Conservation (phyloP, 1,140 invertebrate genomes). For the Leptinotarsa undecemlineata region DNA sequence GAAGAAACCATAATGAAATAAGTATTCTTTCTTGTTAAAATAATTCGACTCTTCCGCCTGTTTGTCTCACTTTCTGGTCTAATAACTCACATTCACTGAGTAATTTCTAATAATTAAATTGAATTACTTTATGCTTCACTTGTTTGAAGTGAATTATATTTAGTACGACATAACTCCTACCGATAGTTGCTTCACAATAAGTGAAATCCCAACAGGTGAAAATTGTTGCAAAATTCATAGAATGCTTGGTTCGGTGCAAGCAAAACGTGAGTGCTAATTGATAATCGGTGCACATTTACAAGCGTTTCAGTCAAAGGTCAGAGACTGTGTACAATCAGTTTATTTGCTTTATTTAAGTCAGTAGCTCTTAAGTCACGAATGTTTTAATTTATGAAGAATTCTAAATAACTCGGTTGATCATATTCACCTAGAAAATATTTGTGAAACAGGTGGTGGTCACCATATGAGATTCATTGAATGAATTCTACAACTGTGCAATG, state of each 20-base stretch:
- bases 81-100: constrained; percentile 27
- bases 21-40: constrained; percentile 22
- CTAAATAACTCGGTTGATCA: too few species aligned
- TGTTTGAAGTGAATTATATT: constrained; percentile 23
- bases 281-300: constrained; percentile 13
- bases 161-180: constrained; percentile 19
- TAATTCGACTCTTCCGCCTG: constrained; percentile 29
- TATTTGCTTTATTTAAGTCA: neutral
- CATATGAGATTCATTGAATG: too few species aligned
- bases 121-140: constrained; percentile 27
- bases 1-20: neutral
- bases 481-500: too few species aligned
- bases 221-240: constrained; percentile 22
- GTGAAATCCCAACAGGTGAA: constrained; percentile 27
- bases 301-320: constrained; percentile 2
- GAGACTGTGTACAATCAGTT: constrained; percentile 5
- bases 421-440: too few species aligned
- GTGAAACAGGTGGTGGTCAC: too few species aligned
- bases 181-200: constrained; percentile 25
- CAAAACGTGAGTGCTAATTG: constrained; percentile 18
- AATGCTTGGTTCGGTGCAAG: neutral
- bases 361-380: constrained; percentile 5
- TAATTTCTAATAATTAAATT: constrained; percentile 29
- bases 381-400: too few species aligned
- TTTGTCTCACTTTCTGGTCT: constrained; percentile 30